These are phyloP conservation scores for Erythrolamprus reginae DNA, from an alignment of 2,113 vertebrate species.

Conservation along the genomic window DNA sequence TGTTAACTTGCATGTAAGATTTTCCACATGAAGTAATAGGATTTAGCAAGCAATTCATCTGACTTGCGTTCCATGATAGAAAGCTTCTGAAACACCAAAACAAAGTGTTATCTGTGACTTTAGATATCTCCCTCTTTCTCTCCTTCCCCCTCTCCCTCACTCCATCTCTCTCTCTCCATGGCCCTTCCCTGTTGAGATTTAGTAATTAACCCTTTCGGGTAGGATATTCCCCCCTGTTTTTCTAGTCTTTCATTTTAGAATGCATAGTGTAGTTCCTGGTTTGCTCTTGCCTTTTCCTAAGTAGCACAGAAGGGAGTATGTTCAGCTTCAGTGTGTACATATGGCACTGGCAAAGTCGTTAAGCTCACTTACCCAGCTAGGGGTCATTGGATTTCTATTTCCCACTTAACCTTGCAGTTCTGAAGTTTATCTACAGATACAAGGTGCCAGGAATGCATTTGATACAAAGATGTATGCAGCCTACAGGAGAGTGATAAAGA, in stretches of 20 bases:
- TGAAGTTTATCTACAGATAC: slow-evolving; percentile 52
- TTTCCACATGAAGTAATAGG: slow-evolving; percentile 72
- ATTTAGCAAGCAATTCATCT: slow-evolving; percentile 76
- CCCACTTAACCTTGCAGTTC: slow-evolving; percentile 61
- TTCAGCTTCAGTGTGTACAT: slow-evolving; percentile 30
- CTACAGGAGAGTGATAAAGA: slow-evolving; percentile 22
- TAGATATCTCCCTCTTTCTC: not conserved
- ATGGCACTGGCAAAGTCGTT: slow-evolving; percentile 47
- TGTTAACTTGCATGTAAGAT: slow-evolving; percentile 68
- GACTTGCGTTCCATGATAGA: slow-evolving; percentile 56
- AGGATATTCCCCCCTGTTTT: not conserved
- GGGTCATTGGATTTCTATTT: slow-evolving; percentile 62
- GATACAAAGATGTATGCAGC: slow-evolving; percentile 20
- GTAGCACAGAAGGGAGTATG: slow-evolving; percentile 39
- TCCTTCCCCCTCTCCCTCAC: slow-evolving; percentile 19
- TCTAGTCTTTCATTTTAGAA: slow-evolving; percentile 31
- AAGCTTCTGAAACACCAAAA: slow-evolving; percentile 66
- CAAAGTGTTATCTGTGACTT: slow-evolving; percentile 53
- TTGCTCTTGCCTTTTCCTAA: slow-evolving; percentile 40
- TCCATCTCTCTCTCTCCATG: slow-evolving; percentile 18
- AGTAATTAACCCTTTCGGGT: slow-evolving; percentile 63
- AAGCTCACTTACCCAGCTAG: slow-evolving; percentile 51
- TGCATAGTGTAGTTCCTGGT: slow-evolving; percentile 28
- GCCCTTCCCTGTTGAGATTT: slow-evolving; percentile 31
- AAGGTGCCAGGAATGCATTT: slow-evolving; percentile 47